Evolutionary conservation across 2,888 invertebrate genomes (phyloP), one percentile per base, ranked within the genome.

Genomic region (Drosophila putrida): DNA sequence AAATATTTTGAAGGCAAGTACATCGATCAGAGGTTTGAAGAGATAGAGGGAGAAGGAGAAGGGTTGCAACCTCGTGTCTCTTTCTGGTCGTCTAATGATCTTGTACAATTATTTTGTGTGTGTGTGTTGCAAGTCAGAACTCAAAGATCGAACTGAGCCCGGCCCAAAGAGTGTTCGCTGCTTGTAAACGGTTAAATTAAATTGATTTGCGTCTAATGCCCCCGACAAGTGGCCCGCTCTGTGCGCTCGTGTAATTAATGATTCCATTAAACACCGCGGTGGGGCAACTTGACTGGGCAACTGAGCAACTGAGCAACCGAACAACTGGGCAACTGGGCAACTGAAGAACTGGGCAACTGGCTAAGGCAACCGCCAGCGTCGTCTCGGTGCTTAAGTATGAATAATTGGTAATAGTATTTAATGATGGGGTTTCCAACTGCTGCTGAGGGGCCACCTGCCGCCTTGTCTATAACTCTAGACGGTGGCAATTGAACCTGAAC

Each of bases 151-250:
- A 28, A n/a, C 38, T 8, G 35, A 43, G 36, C 28, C 39, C 31
- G 39, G 44, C 33, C 60, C 60, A 36, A 60, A 50, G 66, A 31
- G 61, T 55, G 82, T 83, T 77, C 58, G 78, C 70, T 67, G 80
- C 69, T 80, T 87, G 86, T 87, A 87, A 87, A 90, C 81, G 90
- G 81, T 88, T 87, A 88, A 87, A 90, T 87, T 90, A 90, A 87
- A 87, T 87, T 87, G 86, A 87, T 87, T 87, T 87, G 86, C 90
- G 90, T 88, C 90, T 87, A 87, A 87, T 87, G 76, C 90, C 88
- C 83, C 88, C 84, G 80, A 88, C 89, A 87, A 90, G 84, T 89
- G 90, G 88, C 79, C 74, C 75, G 89, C 85, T 87, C 82, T 67
- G 74, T 72, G 59, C 59, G 57, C 36, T 57, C 61, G 66, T 63